These are phyloP conservation scores for Ptychodera flava DNA, from an alignment of 35 echinoderm and acorn worm species.

Conservation along the genomic window DNA sequence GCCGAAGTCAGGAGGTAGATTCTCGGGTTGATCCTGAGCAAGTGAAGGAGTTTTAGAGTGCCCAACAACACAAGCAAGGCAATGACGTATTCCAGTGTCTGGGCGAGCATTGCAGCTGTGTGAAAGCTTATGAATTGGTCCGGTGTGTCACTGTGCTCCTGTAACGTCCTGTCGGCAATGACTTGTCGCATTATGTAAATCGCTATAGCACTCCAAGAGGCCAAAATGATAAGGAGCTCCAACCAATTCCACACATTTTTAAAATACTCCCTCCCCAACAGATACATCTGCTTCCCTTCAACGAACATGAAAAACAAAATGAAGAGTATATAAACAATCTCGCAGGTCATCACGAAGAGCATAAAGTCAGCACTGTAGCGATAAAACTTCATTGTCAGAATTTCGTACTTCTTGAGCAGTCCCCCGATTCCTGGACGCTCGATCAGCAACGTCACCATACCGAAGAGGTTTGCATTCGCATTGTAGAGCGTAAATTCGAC, in stretches of 20 bases:
- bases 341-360: conserved; percentile 51
- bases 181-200: conserved; percentile 32
- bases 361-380: conserved; percentile 25
- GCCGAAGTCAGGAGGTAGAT: conserved; percentile 57
- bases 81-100: conserved; percentile 34
- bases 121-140: conserved; percentile 45
- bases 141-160: conserved; percentile 3
- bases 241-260: conserved; percentile 59
- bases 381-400: conserved; percentile 43
- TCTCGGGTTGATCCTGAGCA: conserved; percentile 78
- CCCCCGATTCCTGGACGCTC: conserved; percentile 35
- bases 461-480: conserved; percentile 62
- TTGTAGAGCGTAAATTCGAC: conserved; percentile 89
- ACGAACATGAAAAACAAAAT: conserved; percentile 52
- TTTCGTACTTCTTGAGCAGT: conserved; percentile 17
- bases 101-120: conserved; percentile 32
- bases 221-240: conserved; percentile 40
- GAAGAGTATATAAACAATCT: conserved; percentile 64
- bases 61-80: conserved; percentile 54
- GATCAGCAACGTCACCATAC: conserved; percentile 54
- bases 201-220: conserved; percentile 30
- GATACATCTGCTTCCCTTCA: conserved; percentile 42
- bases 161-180: conserved; percentile 4
- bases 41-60: conserved; percentile 65
- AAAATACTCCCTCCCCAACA: conserved; percentile 34